These are phyloP conservation scores for Orthosia gracilis DNA, from an alignment of 2,888 invertebrate species.

Conservation along the genomic window DNA sequence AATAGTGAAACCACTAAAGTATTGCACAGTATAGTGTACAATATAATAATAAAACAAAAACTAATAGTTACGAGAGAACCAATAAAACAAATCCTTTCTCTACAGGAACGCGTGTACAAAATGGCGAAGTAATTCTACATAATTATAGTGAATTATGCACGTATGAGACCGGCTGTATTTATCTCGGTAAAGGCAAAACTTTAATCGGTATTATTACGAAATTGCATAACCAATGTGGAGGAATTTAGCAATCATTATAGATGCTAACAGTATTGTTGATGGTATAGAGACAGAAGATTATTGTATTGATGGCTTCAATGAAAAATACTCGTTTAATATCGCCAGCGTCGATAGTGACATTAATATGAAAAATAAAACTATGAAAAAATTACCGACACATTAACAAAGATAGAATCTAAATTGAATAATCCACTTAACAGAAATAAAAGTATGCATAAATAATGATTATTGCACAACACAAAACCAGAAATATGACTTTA, in stretches of 20 bases:
- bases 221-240: slow-evolving; percentile 13
- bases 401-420: slow-evolving; percentile 10
- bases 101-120: slow-evolving; percentile 33
- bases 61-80: slow-evolving; percentile 8
- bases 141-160: slow-evolving; percentile 58
- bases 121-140: slow-evolving; percentile 49
- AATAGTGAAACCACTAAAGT: neutral
- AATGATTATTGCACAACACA: slow-evolving; percentile 35
- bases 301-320: neutral
- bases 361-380: neutral
- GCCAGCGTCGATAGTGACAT: neutral
- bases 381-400: neutral
- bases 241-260: slow-evolving; percentile 11
- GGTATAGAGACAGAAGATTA: neutral
- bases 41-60: slow-evolving; percentile 26
- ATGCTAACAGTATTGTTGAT: slow-evolving; percentile 2
- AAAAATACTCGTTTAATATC: neutral
- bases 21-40: slow-evolving; percentile 1
- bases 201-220: slow-evolving; percentile 44
- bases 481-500: slow-evolving; percentile 44
- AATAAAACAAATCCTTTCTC: slow-evolving; percentile 46
- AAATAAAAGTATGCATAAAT: slow-evolving; percentile 33
- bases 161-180: slow-evolving; percentile 39
- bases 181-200: slow-evolving; percentile 31
- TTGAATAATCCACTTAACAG: slow-evolving; percentile 14